phyloP scores from a whole-genome alignment of 30 jellyfish, hydroid and myxozoan species.

The Chrysaora quinquecirrha region DNA sequence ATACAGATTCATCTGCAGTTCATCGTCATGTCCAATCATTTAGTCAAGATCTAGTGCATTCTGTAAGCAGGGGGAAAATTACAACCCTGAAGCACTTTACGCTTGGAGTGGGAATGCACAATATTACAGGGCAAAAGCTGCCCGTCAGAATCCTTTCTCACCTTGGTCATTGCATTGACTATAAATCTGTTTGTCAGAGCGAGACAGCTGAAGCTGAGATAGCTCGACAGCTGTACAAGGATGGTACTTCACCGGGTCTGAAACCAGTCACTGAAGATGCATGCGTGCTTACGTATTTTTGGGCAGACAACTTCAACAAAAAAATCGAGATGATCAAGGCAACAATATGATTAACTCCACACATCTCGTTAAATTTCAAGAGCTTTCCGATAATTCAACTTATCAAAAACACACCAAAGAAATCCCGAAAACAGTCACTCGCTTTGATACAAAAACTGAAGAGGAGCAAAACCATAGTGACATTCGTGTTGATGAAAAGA shows the following conservation, averaged over 20 bases:
- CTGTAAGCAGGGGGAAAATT: slow-evolving; percentile 36
- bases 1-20: neutral
- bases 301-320: slow-evolving; percentile 59
- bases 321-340: neutral
- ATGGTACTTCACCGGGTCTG: neutral
- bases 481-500: neutral
- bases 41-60: slow-evolving; percentile 26
- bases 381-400: neutral
- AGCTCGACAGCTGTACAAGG: slow-evolving; percentile 2
- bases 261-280: neutral
- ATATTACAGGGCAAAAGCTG: slow-evolving; percentile 29
- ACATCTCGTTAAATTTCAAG: slow-evolving; percentile 28
- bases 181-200: slow-evolving; percentile 39
- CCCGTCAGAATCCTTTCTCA: neutral
- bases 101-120: slow-evolving; percentile 48
- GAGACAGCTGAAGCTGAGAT: slow-evolving; percentile 48
- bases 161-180: slow-evolving; percentile 48
- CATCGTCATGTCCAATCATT: slow-evolving; percentile 8
- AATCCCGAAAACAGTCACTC: neutral
- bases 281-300: slow-evolving; percentile 14
- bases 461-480: slow-evolving; percentile 17
- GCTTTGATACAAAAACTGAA: neutral
- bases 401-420: neutral
- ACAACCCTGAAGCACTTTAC: slow-evolving; percentile 35
- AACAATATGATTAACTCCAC: slow-evolving; percentile 13